These are phyloP conservation scores for Ganaspis sp. DNA, from an alignment of 1,140 invertebrate genomes.

Conservation along the genomic window DNA sequence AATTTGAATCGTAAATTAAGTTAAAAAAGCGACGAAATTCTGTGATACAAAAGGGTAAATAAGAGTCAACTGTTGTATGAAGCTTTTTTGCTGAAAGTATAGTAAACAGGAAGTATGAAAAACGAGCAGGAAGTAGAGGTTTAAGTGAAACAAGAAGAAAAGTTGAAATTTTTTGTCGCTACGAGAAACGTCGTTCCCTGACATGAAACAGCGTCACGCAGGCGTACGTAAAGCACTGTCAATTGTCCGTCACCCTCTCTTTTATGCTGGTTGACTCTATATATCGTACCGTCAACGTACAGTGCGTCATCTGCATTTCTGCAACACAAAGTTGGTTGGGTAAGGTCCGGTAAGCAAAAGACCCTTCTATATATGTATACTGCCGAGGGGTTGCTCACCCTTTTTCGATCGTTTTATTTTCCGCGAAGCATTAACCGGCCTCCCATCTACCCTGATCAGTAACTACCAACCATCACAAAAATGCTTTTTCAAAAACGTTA, in stretches of 20 bases:
- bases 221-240: slow-evolving; percentile 37
- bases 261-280: slow-evolving; percentile 42
- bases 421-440: not conserved
- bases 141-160: slow-evolving; percentile 1
- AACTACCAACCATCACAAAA: not conserved
- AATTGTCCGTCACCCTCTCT: slow-evolving; percentile 40
- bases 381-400: slow-evolving; percentile 46
- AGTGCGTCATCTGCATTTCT: slow-evolving; percentile 30
- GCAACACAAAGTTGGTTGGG: slow-evolving; percentile 44
- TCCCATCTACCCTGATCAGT: not conserved
- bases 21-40: no score
- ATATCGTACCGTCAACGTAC: not conserved
- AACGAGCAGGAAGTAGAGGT: slow-evolving; percentile 2
- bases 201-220: slow-evolving; percentile 31
- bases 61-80: not conserved
- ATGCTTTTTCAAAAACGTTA: not conserved
- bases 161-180: not conserved
- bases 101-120: not conserved
- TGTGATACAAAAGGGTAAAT: not conserved
- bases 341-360: slow-evolving; percentile 49
- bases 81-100: not conserved
- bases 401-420: slow-evolving; percentile 18
- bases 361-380: slow-evolving; percentile 30
- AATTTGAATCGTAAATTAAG: no score
- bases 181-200: slow-evolving; percentile 26